These are phyloP conservation scores for Gallinago jamesoni DNA, from an alignment of 2,113 vertebrate genomes.

Conservation along the genomic window DNA sequence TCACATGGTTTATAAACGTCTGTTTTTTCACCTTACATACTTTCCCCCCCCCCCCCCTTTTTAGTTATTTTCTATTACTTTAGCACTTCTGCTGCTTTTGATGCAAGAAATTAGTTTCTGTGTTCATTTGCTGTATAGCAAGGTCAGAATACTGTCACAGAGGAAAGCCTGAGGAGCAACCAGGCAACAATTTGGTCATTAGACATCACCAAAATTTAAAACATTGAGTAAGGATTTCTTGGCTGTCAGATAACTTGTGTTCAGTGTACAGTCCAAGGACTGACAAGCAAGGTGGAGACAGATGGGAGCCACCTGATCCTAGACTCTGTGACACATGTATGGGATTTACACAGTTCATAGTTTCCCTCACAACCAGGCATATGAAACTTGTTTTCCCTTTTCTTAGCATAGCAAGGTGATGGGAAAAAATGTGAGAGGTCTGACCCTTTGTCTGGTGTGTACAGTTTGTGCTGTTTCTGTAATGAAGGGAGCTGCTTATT, in stretches of 20 bases:
- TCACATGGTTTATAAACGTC: not conserved
- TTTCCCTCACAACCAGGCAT: not conserved
- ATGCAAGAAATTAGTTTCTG: not conserved
- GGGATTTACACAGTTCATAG: not conserved
- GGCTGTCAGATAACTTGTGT: not conserved
- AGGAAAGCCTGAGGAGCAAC: not conserved
- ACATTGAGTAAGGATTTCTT: not conserved
- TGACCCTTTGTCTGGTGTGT: not conserved
- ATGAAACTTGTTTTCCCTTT: not conserved
- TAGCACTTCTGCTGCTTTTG: not conserved
- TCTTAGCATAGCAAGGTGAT: not conserved
- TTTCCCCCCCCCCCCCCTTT: not conserved
- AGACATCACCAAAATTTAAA: not conserved
- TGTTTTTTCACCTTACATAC: not conserved
- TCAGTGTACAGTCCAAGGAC: not conserved
- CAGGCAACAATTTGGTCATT: not conserved
- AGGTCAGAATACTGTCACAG: not conserved
- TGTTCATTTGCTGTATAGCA: not conserved
- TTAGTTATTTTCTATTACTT: not conserved
- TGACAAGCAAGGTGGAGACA: not conserved
- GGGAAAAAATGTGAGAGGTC: not conserved
- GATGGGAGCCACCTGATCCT: not conserved
- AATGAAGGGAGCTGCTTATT: not conserved
- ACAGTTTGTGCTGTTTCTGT: not conserved
- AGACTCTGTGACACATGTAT: rapidly evolving